Evolutionary conservation across 1,140 invertebrate species (phyloP).

Genomic region (Battus philenor): DNA sequence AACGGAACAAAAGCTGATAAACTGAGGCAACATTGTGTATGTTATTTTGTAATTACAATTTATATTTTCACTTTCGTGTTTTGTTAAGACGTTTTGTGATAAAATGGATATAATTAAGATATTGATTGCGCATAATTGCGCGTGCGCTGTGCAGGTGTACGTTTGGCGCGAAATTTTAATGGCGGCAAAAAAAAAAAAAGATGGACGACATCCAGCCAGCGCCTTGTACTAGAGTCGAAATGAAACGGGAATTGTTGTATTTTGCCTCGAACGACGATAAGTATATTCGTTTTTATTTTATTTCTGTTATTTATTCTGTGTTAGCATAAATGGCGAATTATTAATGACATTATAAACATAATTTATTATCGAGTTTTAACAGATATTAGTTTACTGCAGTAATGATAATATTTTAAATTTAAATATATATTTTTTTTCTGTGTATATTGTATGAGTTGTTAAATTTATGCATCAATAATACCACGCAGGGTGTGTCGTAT

Average conservation of each 20-base stretch:
- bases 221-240: slow-evolving; percentile 14
- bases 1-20: slow-evolving; percentile 15
- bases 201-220: slow-evolving; percentile 5
- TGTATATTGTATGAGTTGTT: no score
- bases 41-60: slow-evolving; percentile 16
- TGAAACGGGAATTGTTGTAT: slow-evolving; percentile 18
- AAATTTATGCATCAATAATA: no score
- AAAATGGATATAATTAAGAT: slow-evolving; percentile 51
- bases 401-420: no score
- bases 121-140: slow-evolving; percentile 43
- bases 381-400: not conserved
- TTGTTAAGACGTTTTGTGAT: slow-evolving; percentile 20
- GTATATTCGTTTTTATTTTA: not conserved
- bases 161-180: slow-evolving; percentile 29
- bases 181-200: slow-evolving; percentile 19
- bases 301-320: not conserved
- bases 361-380: not conserved
- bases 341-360: no score
- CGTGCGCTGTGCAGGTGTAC: slow-evolving; percentile 18
- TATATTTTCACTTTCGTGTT: slow-evolving; percentile 14
- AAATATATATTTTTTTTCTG: no score
- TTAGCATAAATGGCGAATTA: no score
- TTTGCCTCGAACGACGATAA: slow-evolving; percentile 21
- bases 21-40: slow-evolving; percentile 13
- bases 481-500: no score